Percentiles rank a stretch among this genome's conserved stretches.
Conservation (phyloP, 2,113 vertebrate species). For the Toxotes jaculatrix region DNA sequence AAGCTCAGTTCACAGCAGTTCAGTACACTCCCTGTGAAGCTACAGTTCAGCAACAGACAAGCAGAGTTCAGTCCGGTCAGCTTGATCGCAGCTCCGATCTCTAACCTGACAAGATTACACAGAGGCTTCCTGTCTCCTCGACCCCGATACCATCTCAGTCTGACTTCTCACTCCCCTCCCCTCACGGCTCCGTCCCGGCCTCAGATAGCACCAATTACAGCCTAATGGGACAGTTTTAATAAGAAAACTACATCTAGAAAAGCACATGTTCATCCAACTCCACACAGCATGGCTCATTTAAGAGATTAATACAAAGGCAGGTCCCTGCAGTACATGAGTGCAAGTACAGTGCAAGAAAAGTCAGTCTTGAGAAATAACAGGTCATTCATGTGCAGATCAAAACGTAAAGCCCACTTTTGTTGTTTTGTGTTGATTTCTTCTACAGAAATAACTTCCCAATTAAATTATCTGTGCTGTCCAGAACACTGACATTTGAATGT, state of each 20-base stretch:
- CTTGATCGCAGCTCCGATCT: constrained; percentile 73
- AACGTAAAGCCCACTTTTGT: constrained; percentile 44
- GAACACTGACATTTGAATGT: constrained; percentile 47
- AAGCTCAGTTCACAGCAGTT: constrained; percentile 45
- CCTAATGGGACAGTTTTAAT: constrained; percentile 82
- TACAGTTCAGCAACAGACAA: constrained; percentile 47
- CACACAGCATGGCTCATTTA: constrained; percentile 78
- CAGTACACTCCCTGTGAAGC: constrained; percentile 16
- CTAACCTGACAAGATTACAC: constrained; percentile 83
- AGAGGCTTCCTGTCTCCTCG: constrained; percentile 82
- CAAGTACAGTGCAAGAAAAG: constrained; percentile 46
- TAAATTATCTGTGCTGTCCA: constrained; percentile 49
- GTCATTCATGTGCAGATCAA: constrained; percentile 72
- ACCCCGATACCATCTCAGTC: constrained; percentile 79
- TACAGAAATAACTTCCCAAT: constrained; percentile 54
- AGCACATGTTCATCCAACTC: constrained; percentile 72
- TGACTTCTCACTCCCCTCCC: constrained; percentile 70
- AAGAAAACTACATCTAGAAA: constrained; percentile 78
- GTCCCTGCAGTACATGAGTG: background rate
- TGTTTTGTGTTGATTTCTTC: constrained; percentile 50
- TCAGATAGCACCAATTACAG: constrained; percentile 81
- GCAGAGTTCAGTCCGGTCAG: constrained; percentile 53
- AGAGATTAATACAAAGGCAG: constrained; percentile 78
- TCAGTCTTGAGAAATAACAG: constrained; percentile 62
- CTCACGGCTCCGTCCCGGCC: constrained; percentile 57